Base-by-base conservation (phyloP, 2,113 vertebrate species). In the Barnardius zonarius region DNA sequence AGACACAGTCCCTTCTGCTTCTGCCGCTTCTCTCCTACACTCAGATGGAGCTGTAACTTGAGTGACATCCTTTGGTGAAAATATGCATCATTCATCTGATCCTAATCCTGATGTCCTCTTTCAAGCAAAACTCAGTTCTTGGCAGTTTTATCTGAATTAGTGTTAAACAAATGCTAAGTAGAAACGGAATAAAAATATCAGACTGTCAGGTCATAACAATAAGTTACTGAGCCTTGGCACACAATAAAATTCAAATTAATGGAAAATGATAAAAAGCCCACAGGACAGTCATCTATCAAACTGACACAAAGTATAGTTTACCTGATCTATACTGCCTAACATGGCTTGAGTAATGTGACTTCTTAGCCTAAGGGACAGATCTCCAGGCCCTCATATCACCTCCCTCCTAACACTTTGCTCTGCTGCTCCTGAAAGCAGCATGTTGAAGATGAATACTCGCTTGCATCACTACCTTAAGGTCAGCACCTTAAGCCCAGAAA, bases 401-500 rank as follows among this genome's bases (percentile, higher is more conserved):
- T 88, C 59, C 73, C 73, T 93, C 35, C 69, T 33, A 46, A n/a
- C 61, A 25, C 33, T 86, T 68, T 49, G n/a, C 57, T 96, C 27
- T 72, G 39, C 57, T 94, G 0, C 39, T 83, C 39, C 61, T 80
- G 30, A 61, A 24, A 91, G 49, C 27, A 87, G 30, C 33, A 41
- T 2, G 17, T 30, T 70, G 67, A 64, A 84, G 57, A 92, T 44
- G 59, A 80, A 59, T 66, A 43, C 22, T 68, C 82, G 25, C 73
- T 94, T 89, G 59, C 41, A 68, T 62, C 33, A 37, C n/a, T 78
- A 31, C 67, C 44, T 92, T 91, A 91, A 39, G 51, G 91, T 95
- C 95, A 96, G 90, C 67, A 91, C 79, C 86, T 83, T 95, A 94
- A 96, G 64, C 68, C 88, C 59, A 92, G 94, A 96, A 97, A 96